Base-by-base conservation (phyloP, 1,140 invertebrate species). In the Vollenhovia emeryi region DNA sequence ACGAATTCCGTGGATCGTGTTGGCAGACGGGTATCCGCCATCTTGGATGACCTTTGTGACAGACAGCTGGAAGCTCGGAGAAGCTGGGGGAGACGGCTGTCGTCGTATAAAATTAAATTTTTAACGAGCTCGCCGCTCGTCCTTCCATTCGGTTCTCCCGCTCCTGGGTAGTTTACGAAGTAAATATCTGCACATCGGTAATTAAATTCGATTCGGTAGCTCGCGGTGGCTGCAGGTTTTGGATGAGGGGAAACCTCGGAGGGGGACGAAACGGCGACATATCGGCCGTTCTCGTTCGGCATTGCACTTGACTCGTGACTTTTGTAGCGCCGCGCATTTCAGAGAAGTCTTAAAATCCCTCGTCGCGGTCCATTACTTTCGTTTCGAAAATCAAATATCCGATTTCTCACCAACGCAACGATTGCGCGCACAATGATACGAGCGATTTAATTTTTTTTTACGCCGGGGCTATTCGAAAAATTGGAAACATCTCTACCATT, bases 131-230 rank as follows among this genome's bases (percentile, higher is more conserved):
- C 85, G 85, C 68, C 88, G 59, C 75, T 48, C 78, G 45, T 50
- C 60, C 66, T 59, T 76, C 84, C 59, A 66, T 80, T 74, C 69
- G 43, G 33, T 68, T 82, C 40, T 40, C 79, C 13, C n/a, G 50
- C 33, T 74, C 40, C 64, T 21, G 40, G 43, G 78, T 62, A 66
- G 79, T 83, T 87, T 78, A 80, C 85, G 82, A 68, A 87, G 91
- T 93, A 93, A 93, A 93, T 92, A 93, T 92, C 92, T 91, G 92
- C 90, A 87, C 89, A 92, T 92, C 90, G 88, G 91, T 93, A 93
- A 93, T 93, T 93, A 93, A 92, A 93, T 93, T 92, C 90, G 91
- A 92, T 93, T 89, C 90, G 71, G 69, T 71, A 66, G 57, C 80
- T 45, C 75, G 33, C 24, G 33, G 84, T 71, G 71, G 6, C 24